Evolutionary conservation across 64 coral and sea anemone species (phyloP).

Genomic region (Exaiptasia diaphana): DNA sequence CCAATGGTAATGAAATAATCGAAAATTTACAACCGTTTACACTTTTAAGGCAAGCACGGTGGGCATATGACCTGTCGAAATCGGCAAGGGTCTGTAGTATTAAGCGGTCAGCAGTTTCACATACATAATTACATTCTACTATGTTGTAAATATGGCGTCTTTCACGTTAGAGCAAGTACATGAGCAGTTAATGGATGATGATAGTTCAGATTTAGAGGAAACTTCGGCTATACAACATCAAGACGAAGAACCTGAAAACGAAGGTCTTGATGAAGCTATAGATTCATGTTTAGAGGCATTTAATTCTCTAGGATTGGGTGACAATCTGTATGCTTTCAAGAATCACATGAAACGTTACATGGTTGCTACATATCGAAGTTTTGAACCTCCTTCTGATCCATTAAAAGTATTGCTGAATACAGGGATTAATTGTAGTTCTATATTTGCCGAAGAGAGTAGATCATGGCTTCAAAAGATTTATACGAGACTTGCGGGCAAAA

Average conservation of each 20-base stretch:
- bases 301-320: constrained; percentile 24
- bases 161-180: not conserved
- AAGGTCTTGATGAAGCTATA: constrained; percentile 18
- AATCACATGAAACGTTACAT: constrained; percentile 23
- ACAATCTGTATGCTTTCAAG: constrained; percentile 36
- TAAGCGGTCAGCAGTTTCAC: no score
- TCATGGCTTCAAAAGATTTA: constrained; percentile 46
- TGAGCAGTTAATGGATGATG: not conserved
- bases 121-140: no score
- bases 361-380: constrained; percentile 13
- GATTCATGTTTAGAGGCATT: constrained; percentile 48
- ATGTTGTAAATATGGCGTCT: not conserved
- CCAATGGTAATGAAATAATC: constrained; percentile 26
- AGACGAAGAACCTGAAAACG: constrained; percentile 1
- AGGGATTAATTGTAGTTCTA: constrained; percentile 10
- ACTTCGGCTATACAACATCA: not conserved
- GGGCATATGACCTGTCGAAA: no score
- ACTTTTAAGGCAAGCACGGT: constrained; percentile 40
- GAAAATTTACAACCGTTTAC: constrained; percentile 39
- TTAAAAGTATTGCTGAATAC: constrained; percentile 33
- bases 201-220: not conserved
- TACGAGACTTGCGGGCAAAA: constrained; percentile 13
- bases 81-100: no score
- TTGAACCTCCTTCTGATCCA: constrained; percentile 44
- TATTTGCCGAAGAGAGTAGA: constrained; percentile 22